Base-by-base conservation (phyloP, 2,797 vertebrate species). In the Sebastes aleutianus region DNA sequence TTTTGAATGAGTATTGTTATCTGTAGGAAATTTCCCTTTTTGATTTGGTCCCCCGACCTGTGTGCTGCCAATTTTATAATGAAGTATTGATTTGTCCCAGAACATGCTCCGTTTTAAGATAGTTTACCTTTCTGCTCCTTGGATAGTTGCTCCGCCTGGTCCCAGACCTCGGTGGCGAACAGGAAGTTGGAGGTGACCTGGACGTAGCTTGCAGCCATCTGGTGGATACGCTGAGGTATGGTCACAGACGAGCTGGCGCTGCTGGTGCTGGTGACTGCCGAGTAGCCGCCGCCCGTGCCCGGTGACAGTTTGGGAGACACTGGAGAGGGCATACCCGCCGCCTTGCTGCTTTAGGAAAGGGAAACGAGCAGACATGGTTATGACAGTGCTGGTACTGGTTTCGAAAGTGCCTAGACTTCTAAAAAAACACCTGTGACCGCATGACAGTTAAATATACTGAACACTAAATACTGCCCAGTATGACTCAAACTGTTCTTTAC, bases 131-230 rank as follows among this genome's bases (percentile, higher is more conserved):
- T 99, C 95, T 99, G 98, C 66, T 99, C 99, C 94, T 97, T 98
- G 61, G 97, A 96, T 70, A 99, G 96, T 87, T 99, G 99, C 83
- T 99, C 99, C 0, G 99, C 97, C 96, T 99, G 99, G 95, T 99
- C 99, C 99, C 99, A 99, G 86, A 99, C 98, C 95, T 99, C 99
- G 1, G 97, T 98, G 95, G 98, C 98, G 20, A 96, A 98, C 76
- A 99, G 96, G 94, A 99, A 99, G 95, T 99, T 99, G 88, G 98
- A 98, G 11, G 99, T 99, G 91, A 99, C 98, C 89, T 99, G 99
- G 88, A 99, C 99, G 3, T 99, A 99, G 95, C 97, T 99, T 95
- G 99, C 98, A 67, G 99, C 98, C 99, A 99, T 99, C 96, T 99
- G 98, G 92, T 99, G 99, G 93, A 99, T 99, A 86, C 97, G 96